Conservation (phyloP, 2,797 vertebrate species). For the Gambelia wislizenii region DNA sequence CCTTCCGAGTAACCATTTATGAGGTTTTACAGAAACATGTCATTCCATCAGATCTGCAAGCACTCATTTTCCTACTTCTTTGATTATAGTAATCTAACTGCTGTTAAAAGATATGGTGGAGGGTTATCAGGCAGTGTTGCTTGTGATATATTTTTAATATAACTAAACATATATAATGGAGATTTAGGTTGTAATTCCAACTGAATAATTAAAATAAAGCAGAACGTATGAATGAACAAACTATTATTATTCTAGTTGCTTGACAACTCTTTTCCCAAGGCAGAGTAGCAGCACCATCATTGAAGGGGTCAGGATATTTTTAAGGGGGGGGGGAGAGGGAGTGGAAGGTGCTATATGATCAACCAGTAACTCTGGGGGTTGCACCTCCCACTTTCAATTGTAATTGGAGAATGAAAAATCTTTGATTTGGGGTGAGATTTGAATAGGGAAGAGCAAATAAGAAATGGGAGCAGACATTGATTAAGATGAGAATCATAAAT, state of each 20-base stretch:
- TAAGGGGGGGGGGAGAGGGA: not conserved
- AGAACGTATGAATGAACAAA: not conserved
- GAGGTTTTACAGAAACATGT: not conserved
- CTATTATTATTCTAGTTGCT: not conserved
- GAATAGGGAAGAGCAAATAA: constrained; percentile 51
- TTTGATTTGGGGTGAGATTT: constrained; percentile 37
- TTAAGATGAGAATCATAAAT: constrained; percentile 47
- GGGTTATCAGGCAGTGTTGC: not conserved
- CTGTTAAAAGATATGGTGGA: not conserved
- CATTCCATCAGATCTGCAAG: not conserved
- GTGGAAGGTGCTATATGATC: not conserved
- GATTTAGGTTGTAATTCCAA: constrained; percentile 7
- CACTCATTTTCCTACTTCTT: not conserved
- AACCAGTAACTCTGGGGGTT: not conserved
- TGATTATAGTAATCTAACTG: not conserved
- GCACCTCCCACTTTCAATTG: not conserved
- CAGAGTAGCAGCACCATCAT: not conserved
- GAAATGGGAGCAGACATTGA: constrained; percentile 25
- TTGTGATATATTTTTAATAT: not conserved
- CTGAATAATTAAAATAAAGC: constrained; percentile 22
- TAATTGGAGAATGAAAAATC: constrained; percentile 50
- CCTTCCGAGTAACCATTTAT: not conserved
- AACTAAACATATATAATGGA: constrained; percentile 1
- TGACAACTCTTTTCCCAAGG: not conserved
- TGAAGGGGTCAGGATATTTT: not conserved